These are phyloP conservation scores for Diorhabda sublineata DNA, from an alignment of 1,140 invertebrate genomes.

Conservation along the genomic window DNA sequence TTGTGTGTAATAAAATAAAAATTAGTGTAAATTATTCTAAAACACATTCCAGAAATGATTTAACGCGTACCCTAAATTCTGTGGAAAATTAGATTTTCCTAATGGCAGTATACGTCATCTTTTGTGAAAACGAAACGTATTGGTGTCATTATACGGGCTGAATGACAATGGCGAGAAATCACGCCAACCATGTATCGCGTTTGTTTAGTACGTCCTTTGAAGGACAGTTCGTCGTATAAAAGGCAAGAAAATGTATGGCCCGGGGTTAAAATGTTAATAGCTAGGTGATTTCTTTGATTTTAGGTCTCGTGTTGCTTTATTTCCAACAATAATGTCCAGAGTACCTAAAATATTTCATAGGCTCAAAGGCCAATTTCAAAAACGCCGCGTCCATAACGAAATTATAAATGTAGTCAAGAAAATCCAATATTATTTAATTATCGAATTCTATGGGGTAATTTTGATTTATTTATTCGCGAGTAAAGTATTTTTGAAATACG, in stretches of 20 bases:
- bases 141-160: slow-evolving; percentile 17
- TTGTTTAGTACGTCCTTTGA: slow-evolving; percentile 21
- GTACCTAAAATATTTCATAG: neutral
- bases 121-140: slow-evolving; percentile 16
- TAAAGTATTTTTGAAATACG: neutral
- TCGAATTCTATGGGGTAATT: neutral
- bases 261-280: slow-evolving; percentile 14
- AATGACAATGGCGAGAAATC: slow-evolving; percentile 18
- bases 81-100: slow-evolving; percentile 13
- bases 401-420: neutral
- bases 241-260: slow-evolving; percentile 10
- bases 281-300: neutral
- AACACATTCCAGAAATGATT: slow-evolving; percentile 10
- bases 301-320: neutral
- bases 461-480: neutral
- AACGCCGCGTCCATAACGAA: neutral
- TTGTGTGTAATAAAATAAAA: slow-evolving; percentile 7
- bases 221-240: slow-evolving; percentile 16
- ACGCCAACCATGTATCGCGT: slow-evolving; percentile 19
- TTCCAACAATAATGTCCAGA: neutral
- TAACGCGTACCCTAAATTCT: slow-evolving; percentile 1
- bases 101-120: slow-evolving; percentile 20
- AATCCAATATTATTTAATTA: neutral
- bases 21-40: slow-evolving; percentile 17
- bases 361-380: neutral